Base-by-base conservation (phyloP, 2,888 invertebrate genomes). In the Stenichneumon culpator region DNA sequence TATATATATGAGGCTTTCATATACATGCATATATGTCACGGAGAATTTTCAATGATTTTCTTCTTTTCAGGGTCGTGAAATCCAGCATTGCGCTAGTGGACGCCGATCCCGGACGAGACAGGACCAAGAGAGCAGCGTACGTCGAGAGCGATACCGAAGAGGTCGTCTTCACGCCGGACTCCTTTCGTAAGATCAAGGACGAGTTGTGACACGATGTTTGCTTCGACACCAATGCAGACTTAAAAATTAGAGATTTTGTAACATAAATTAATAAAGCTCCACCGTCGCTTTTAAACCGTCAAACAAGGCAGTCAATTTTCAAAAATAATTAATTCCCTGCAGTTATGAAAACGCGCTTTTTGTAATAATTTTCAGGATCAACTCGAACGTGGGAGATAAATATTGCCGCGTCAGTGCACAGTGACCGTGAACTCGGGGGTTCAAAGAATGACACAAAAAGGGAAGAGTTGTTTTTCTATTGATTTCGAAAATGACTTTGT, bases 31-130 rank as follows among this genome's bases (percentile, higher is more conserved):
- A 36, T 5, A 36, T 36, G 1, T 36, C 36, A 7, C 2, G 36
- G 9, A 36, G 36, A 9, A 36, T 36, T 36, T 36, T 28, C 5
- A 47, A 63, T n/a, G n/a, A n/a, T 36, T 74, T 74, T 74, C 47
- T 19, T 74, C 6, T 25, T 68, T 82, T 32, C 36, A 90, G 91
- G 16, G 25, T 67, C 9, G 87, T 79, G 0, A 89, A 82, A 81
- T 90, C 91, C 60, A 90, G 89, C 11, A 90, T 91, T 63, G 87
- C 89, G n/a, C 63, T 91, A 25, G 79, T 91, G 16, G 91, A 91
- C 16, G 91, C 89, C 0, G 91, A 91, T 87, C 90, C 90, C 0
- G 90, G 88, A 57, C 89, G 90, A 19, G 90, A 91, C 47, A 82
- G 89, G 57, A 87, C 74, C 5, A 90, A 90, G 63, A 89, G 86